phyloP scores from a whole-genome alignment of 2,888 invertebrate genomes.

The Drosophila neonasuta region DNA sequence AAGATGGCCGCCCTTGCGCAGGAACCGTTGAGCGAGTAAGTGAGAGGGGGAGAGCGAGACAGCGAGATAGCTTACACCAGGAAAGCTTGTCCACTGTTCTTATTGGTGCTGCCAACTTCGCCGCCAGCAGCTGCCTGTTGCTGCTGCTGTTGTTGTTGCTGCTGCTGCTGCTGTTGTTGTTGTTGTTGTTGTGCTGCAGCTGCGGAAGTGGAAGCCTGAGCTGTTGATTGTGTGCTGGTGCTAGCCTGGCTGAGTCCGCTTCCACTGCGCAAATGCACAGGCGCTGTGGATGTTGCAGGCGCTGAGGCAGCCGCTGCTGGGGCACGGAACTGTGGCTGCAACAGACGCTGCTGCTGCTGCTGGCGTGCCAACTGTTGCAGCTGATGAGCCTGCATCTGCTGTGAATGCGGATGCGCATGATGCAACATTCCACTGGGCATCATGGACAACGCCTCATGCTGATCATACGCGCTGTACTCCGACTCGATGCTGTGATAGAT shows the following conservation, averaged over 20 bases:
- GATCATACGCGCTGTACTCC: slow-evolving; percentile 90
- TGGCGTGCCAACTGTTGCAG: slow-evolving; percentile 59
- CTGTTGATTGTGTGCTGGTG: slow-evolving; percentile 81
- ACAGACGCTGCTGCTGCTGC: slow-evolving; percentile 69
- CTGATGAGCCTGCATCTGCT: slow-evolving; percentile 64
- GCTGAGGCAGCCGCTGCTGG: slow-evolving; percentile 40
- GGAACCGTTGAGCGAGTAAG: slow-evolving; percentile 49
- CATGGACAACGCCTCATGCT: slow-evolving; percentile 84
- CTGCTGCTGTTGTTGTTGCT: slow-evolving; percentile 67
- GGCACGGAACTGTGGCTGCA: slow-evolving; percentile 74
- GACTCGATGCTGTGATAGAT: slow-evolving; percentile 95
- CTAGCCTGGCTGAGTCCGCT: slow-evolving; percentile 81
- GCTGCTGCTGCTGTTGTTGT: slow-evolving; percentile 63
- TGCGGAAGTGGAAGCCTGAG: slow-evolving; percentile 72
- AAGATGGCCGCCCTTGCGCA: slow-evolving; percentile 72
- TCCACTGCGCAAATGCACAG: slow-evolving; percentile 80
- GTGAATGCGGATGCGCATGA: slow-evolving; percentile 37
- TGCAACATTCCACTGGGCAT: slow-evolving; percentile 80
- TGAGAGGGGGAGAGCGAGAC: slow-evolving; percentile 23
- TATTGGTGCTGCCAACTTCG: slow-evolving; percentile 61
- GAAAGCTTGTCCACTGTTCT: slow-evolving; percentile 80
- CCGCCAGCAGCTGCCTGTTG: slow-evolving; percentile 53
- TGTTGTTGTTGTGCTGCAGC: slow-evolving; percentile 75
- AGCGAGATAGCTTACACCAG: slow-evolving; percentile 73
- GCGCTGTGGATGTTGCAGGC: slow-evolving; percentile 66